Conservation (phyloP, 2,888 invertebrate genomes). For the Caenorhabditis uteleia region DNA sequence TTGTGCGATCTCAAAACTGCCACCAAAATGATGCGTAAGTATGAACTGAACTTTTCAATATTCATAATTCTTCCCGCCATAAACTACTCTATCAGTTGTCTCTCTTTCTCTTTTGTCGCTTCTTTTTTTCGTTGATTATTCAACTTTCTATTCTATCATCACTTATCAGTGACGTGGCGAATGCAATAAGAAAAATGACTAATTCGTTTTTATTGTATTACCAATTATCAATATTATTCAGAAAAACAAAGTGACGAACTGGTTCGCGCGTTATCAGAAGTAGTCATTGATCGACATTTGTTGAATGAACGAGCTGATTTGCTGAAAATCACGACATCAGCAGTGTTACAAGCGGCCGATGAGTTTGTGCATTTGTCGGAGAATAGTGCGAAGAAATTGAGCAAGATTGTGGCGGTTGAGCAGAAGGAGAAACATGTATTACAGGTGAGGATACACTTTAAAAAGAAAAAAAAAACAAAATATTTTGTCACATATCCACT, state of each 20-base stretch:
- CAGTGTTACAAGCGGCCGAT: constrained; percentile 92
- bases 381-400: constrained; percentile 89
- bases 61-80: no score
- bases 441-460: constrained; percentile 40
- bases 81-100: no score
- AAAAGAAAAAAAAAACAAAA: constrained; percentile 12
- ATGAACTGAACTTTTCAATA: background rate
- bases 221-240: constrained; percentile 29
- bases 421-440: constrained; percentile 43
- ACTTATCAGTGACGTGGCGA: background rate
- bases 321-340: constrained; percentile 77
- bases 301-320: constrained; percentile 90
- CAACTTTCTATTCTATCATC: background rate
- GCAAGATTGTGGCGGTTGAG: constrained; percentile 73
- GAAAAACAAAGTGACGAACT: constrained; percentile 56
- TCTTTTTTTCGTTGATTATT: background rate
- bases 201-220: no score
- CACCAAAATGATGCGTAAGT: constrained; percentile 81
- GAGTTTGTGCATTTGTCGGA: constrained; percentile 90
- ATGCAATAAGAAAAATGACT: no score
- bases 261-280: constrained; percentile 29
- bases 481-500: background rate
- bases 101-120: no score
- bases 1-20: constrained; percentile 90
- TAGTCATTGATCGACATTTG: constrained; percentile 79